Percentiles rank a stretch among this genome's conserved stretches.
Conservation (phyloP, 2,888 invertebrate species). For the Acanthopleura granulata region DNA sequence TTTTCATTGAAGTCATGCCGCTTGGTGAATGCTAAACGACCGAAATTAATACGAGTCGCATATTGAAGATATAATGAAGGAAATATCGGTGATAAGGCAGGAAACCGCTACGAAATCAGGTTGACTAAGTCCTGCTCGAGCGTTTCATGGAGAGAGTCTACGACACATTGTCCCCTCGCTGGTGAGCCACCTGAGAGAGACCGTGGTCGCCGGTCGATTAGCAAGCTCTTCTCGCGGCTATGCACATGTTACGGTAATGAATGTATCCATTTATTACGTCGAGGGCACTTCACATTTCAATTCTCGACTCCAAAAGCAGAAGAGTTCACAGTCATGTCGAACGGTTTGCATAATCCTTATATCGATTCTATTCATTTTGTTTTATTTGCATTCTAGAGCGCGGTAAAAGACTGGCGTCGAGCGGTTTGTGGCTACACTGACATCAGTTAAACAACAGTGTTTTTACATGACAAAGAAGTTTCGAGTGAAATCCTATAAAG, state of each 20-base stretch:
- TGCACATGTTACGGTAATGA: conserved; percentile 15
- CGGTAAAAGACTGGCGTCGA: not conserved
- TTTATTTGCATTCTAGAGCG: conserved; percentile 6
- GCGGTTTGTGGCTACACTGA: conserved; percentile 5
- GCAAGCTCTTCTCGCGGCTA: not conserved
- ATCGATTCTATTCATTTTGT: conserved; percentile 18
- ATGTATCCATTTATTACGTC: conserved; percentile 3
- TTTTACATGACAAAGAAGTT: conserved; percentile 3
- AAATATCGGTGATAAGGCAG: not conserved
- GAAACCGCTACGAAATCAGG: not conserved
- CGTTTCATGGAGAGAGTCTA: not conserved
- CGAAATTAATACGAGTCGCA: not conserved
- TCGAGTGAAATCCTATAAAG: conserved; percentile 11
- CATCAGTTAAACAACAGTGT: not conserved
- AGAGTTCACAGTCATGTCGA: not conserved
- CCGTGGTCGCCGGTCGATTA: conserved; percentile 6
- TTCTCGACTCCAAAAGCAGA: not conserved
- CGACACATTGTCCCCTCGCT: not conserved
- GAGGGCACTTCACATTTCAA: conserved; percentile 3
- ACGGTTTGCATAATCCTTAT: not conserved
- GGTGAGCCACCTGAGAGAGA: not conserved
- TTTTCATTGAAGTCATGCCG: not conserved
- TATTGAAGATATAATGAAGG: conserved; percentile 11
- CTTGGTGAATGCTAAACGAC: conserved; percentile 3
- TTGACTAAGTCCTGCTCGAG: not conserved